A percentile compares a stretch with the other conserved stretches of the same genome.
Conservation (phyloP, 92 coral and sea anemone species). For the Montipora capitata region DNA sequence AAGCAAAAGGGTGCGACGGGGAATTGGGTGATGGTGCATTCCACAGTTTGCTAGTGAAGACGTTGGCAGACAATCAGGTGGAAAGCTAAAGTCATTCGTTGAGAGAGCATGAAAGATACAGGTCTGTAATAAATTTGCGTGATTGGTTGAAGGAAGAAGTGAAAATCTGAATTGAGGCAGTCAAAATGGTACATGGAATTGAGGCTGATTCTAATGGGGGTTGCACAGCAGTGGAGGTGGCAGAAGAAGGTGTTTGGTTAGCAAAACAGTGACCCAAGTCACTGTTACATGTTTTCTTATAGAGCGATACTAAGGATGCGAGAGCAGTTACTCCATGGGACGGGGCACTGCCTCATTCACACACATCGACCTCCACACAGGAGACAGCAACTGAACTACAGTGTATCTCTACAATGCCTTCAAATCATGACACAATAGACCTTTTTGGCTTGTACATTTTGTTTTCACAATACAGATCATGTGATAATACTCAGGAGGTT, state of each 20-base stretch:
- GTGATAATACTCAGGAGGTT: no score
- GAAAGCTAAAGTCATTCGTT: constrained; percentile 76
- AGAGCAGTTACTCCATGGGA: no score
- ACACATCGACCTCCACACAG: no score
- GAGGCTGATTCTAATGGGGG: neutral
- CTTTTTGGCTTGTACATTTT: no score
- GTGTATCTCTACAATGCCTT: no score
- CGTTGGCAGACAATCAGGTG: constrained; percentile 62
- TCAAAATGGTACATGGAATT: constrained; percentile 44
- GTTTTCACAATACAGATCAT: no score
- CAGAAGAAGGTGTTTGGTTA: no score
- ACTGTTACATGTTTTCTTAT: no score
- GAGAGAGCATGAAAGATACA: constrained; percentile 37
- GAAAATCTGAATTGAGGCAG: neutral
- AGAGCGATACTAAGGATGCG: no score
- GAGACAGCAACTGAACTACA: constrained; percentile 22
- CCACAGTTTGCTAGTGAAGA: constrained; percentile 65
- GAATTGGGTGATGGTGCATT: constrained; percentile 70
- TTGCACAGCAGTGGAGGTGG: no score
- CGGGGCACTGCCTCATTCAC: no score
- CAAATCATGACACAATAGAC: no score
- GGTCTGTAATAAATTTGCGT: constrained; percentile 56
- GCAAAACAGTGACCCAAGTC: neutral
- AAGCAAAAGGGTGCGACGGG: constrained; percentile 60
- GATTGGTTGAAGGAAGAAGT: constrained; percentile 65